Conservation (phyloP, 2,888 invertebrate genomes). For the Priocnemis perturbator region DNA sequence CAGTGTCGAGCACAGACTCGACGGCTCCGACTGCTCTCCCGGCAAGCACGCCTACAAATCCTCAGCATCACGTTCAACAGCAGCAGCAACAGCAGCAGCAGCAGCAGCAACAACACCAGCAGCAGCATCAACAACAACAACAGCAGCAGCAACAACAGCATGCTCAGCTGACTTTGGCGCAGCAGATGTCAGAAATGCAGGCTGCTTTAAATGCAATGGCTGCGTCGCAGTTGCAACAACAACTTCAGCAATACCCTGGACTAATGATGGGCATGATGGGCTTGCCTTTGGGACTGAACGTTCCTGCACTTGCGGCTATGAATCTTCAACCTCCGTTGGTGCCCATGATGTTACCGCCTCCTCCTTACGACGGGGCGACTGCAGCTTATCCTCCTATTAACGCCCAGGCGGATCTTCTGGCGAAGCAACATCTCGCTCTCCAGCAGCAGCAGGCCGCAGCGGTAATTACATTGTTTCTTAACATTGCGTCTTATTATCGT, state of each 20-base stretch:
- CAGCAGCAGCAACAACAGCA: conserved; percentile 73
- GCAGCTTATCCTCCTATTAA: conserved; percentile 70
- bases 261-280: conserved; percentile 94
- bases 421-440: conserved; percentile 84
- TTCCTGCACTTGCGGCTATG: conserved; percentile 92
- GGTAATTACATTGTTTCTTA: conserved; percentile 54
- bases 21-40: conserved; percentile 62
- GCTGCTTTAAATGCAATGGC: conserved; percentile 89
- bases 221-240: conserved; percentile 85
- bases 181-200: conserved; percentile 90
- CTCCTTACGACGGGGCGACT: conserved; percentile 81
- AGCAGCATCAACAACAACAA: conserved; percentile 69
- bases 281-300: conserved; percentile 86
- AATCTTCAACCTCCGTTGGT: conserved; percentile 95
- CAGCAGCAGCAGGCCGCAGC: conserved; percentile 76
- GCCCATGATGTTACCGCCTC: conserved; percentile 91
- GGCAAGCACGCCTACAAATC: conserved; percentile 57
- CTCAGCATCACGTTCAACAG: conserved; percentile 70
- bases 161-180: conserved; percentile 78
- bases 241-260: conserved; percentile 91
- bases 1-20: conserved; percentile 80
- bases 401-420: conserved; percentile 76
- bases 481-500: conserved; percentile 14
- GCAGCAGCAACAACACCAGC: conserved; percentile 69
- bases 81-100: conserved; percentile 73